A percentile compares a stretch with the other conserved stretches of the same genome.
phyloP scores from a whole-genome alignment of 2,113 vertebrate species.

The Opisthocomus hoazin region DNA sequence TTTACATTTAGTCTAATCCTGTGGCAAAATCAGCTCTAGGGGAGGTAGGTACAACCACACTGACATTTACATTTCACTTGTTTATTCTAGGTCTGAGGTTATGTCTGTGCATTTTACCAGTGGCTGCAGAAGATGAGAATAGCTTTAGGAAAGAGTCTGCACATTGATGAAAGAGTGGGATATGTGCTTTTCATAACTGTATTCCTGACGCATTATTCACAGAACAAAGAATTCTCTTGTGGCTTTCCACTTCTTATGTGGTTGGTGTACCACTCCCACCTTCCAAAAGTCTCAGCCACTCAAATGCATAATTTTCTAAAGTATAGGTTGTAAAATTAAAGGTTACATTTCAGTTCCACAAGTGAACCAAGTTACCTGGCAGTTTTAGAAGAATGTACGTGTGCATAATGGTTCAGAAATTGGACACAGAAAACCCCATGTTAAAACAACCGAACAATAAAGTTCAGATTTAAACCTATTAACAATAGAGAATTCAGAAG shows the following conservation, averaged over 20 bases:
- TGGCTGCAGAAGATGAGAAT: constrained; percentile 3
- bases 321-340: constrained; percentile 48
- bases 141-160: constrained; percentile 7
- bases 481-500: neutral
- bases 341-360: constrained; percentile 34
- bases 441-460: neutral
- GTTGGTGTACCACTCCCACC: constrained; percentile 16
- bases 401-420: neutral
- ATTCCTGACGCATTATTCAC: neutral
- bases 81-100: constrained; percentile 28
- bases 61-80: constrained; percentile 47
- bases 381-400: neutral
- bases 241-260: constrained; percentile 26
- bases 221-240: constrained; percentile 39
- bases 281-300: constrained; percentile 15
- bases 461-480: neutral
- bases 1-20: constrained; percentile 17
- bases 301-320: constrained; percentile 59
- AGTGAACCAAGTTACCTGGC: constrained; percentile 21
- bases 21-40: constrained; percentile 2
- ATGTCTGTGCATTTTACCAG: neutral
- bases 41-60: neutral
- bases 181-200: neutral
- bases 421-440: neutral
- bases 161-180: constrained; percentile 15